Evolutionary conservation across 2,797 vertebrate genomes (phyloP), one percentile per base, ranked within the genome.

Genomic region (Protonibea diacanthus): DNA sequence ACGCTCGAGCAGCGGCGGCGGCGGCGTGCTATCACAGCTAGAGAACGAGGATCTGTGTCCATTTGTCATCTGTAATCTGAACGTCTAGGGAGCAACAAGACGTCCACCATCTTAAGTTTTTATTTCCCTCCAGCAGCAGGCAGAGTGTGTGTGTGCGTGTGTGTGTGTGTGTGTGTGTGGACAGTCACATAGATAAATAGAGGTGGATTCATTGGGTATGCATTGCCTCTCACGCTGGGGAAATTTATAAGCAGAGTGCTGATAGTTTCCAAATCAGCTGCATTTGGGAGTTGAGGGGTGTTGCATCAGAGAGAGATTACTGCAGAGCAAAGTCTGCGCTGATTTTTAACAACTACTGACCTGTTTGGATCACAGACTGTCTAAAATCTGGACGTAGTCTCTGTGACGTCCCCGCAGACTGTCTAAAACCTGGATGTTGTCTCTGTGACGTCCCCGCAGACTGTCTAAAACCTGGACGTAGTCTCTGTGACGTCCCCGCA

Each of bases 211-310:
- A 91, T 92, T 91, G 56, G 58, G 82, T 89, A 92, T 92, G 89
- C 89, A 91, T 90, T 89, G 86, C 85, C 87, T 89, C 84, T 78
- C 85, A 89, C 92, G 86, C 93, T 68, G 82, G 92, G 91, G 89
- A 91, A 91, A 92, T 92, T 84, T 91, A 86, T 64, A 83, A 82
- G 76, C 62, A 48, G 71, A 81, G 83, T 6, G 59, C 84, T 85
- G 87, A 91, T 90, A 83, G 89, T 87, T 91, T 87, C 83, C 87
- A 82, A 87, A 91, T 92, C 87, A 91, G 84, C 63, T 79, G 73
- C 74, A 82, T 74, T 81, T 63, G 49, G 60, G 80, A 71, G 67
- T 23, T 20, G 38, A 76, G 81, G 38, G 29, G 38, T 45, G 20
- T 75, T 59, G 49, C 76, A 18, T 88, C 78, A 83, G 42, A 81